Base-by-base conservation (phyloP, 2,797 vertebrate species). In the Monodelphis domestica region DNA sequence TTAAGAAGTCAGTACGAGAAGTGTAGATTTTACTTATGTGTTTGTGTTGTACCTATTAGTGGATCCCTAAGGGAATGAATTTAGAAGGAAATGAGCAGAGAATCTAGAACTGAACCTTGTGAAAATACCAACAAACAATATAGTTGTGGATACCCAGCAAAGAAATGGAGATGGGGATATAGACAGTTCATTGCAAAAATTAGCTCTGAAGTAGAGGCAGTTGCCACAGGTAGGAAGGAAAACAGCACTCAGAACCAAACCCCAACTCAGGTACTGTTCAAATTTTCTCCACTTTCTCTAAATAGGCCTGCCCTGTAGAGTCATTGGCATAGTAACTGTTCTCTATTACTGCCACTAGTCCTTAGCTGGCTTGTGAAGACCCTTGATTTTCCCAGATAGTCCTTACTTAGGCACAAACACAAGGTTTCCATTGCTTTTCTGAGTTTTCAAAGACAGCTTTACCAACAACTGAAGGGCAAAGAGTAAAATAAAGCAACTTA, bases 11-110 rank as follows among this genome's bases (percentile, higher is more conserved):
- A 95, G 90, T 12, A 95, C 88, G 91, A 38, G 59, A 90, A 11
- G 93, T 88, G 94, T 38, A 94, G 94, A 92, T 93, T 93, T 92
- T 90, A 84, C 33, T 90, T 50, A 33, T 95, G 51, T 52, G 4
- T 53, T 87, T 54, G 45, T 70, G 90, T 15, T 24, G 92, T 91
- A 92, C 94, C 30, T 3, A 89, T 15, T 56, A 90, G 84, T 87
- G 89, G 33, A 94, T 52, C 21, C 38, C 26, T 78, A 93, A 87
- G 55, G 92, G 78, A 88, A 89, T 93, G 52, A 93, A 54, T 90
- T 91, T 21, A 51, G 50, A 92, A 33, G 30, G 28, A 57, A 93
- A 56, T 90, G 54, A 63, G 29, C 53, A 55, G 29, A 84, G 12
- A 88, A 94, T 38, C 53, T 93, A 88, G 54, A 38, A 91, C 11